Base-by-base conservation (phyloP, 2,888 invertebrate species). In the Caradrina clavipalpis region DNA sequence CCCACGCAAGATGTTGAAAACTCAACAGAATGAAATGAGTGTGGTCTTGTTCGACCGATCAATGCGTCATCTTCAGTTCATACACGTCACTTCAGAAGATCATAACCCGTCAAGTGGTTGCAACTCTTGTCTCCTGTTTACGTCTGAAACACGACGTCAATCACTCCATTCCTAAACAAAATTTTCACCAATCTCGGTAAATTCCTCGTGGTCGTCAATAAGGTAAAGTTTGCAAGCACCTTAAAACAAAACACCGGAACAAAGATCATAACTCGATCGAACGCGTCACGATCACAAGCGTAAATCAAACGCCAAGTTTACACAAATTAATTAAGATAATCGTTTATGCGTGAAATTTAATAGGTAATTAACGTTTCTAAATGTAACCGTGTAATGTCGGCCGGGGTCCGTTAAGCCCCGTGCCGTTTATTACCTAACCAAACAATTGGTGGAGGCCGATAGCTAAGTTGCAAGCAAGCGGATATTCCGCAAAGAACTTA, bases 381-480 rank as follows among this genome's bases (percentile, higher is more conserved):
- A 88, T 89, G 87, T 89, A 87, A 87, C 87, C 87, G 82, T 85
- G 86, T 86, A 86, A 87, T 86, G 87, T 80, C 83, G 85, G 71
- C 75, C 69, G 78, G 86, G 87, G 84, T 83, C 85, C 79, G 82
- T 86, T 86, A 82, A 80, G 76, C 84, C 85, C 84, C 74, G 78
- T 83, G 81, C 56, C 86, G 87, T 87, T 89, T 92, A 91, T 91
- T 90, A 90, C 94, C 94, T 94, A 94, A 93, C 88, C 93, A 95
- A 95, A 95, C 95, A 95, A 89, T 93, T 94, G 95, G 93, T 74
- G 78, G 77, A 64, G 45, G 71, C 89, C 86, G 95, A 95, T 95
- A 95, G 91, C 89, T 91, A 91, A 92, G 89, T 90, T 91, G 93
- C 92, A 87, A 88, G 89, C 86, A 82, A 85, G 85, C 80, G 86